phyloP scores from a whole-genome alignment of 2,888 invertebrate genomes.

The Cephus runcator region DNA sequence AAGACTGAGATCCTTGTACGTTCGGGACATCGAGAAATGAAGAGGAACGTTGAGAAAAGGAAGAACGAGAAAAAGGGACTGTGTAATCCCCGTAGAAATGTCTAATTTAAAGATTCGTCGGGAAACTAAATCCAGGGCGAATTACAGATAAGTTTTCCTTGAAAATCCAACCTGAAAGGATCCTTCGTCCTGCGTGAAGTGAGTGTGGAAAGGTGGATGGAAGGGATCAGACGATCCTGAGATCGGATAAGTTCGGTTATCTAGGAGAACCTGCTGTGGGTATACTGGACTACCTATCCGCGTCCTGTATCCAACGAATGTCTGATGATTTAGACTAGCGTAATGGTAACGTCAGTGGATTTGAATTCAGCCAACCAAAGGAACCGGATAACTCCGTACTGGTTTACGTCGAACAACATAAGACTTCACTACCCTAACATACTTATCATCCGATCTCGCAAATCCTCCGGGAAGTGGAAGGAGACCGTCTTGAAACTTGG shows the following conservation, averaged over 20 bases:
- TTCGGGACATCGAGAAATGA: not conserved
- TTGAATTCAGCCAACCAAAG: slow-evolving; percentile 42
- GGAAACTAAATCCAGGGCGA: slow-evolving; percentile 69
- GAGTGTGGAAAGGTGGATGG: not conserved
- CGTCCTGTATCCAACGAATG: slow-evolving; percentile 11
- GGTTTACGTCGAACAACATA: not conserved
- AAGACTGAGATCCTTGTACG: not conserved
- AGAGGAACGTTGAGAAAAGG: not conserved
- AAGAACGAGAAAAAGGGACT: not conserved
- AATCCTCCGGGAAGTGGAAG: not conserved
- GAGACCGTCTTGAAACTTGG: not conserved
- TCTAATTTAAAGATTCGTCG: slow-evolving; percentile 71
- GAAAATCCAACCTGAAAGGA: slow-evolving; percentile 55
- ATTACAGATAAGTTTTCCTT: slow-evolving; percentile 70
- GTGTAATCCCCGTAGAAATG: not conserved
- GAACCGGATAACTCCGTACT: slow-evolving; percentile 41
- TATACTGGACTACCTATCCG: not conserved
- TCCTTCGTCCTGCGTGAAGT: slow-evolving; percentile 22
- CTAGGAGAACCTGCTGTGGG: not conserved
- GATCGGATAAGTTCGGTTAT: not conserved
- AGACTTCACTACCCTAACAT: not conserved
- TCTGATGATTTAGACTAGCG: slow-evolving; percentile 20
- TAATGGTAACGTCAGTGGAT: slow-evolving; percentile 16
- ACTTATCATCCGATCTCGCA: not conserved
- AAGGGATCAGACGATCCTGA: not conserved